Conservation (phyloP, 2,797 vertebrate genomes). For the Linurgus olivaceus region DNA sequence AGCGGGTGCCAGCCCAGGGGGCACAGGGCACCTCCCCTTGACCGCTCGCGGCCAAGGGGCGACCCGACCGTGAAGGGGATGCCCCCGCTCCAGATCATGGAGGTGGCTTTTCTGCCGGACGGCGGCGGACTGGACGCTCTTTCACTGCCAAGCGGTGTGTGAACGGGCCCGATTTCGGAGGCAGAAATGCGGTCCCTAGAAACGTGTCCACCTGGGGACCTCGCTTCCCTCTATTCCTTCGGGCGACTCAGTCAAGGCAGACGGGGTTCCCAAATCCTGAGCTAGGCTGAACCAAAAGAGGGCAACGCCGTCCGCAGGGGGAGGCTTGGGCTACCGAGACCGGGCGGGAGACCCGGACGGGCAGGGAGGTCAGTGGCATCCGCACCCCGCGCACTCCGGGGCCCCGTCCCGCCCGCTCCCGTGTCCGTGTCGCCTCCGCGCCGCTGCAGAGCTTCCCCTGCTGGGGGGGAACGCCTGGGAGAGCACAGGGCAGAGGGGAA, state of each 20-base stretch:
- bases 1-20: neutral
- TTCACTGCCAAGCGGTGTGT: neutral
- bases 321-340: neutral
- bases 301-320: neutral
- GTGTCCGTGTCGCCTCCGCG: neutral
- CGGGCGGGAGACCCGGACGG: neutral
- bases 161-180: neutral
- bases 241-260: neutral
- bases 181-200: neutral
- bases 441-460: neutral
- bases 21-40: too few relatives aligned
- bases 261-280: neutral
- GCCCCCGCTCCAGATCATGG: neutral
- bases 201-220: neutral
- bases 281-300: neutral
- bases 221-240: fast-evolving
- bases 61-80: neutral
- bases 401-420: neutral
- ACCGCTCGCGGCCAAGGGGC: neutral
- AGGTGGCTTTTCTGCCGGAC: neutral
- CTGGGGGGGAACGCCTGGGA: neutral
- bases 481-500: neutral
- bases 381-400: neutral
- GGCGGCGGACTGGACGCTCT: neutral
- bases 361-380: neutral